A percentile compares a stretch with the other conserved stretches of the same genome.
phyloP scores from a whole-genome alignment of 2,113 vertebrate genomes.

The cat (Felis catus) region F.catus_Fca126_mat1.0 CM031418.1:60874001-60874500 shows the following conservation, averaged over 20 bases:
- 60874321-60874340: slow-evolving; percentile 19
- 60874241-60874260: background rate
- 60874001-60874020: too few relatives aligned
- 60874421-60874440: background rate
- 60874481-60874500: background rate
- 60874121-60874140: too few relatives aligned
- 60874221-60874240: background rate
- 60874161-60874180: too few relatives aligned
- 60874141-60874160: too few relatives aligned
- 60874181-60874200: too few relatives aligned
- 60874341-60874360: background rate
- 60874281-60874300: background rate
- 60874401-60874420: slow-evolving; percentile 4
- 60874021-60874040: too few relatives aligned
- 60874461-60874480: background rate
- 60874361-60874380: background rate
- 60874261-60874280: background rate
- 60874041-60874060: too few relatives aligned
- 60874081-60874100: too few relatives aligned
- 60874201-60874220: too few relatives aligned
- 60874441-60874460: background rate
- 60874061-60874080: too few relatives aligned
- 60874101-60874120: too few relatives aligned
- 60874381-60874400: background rate
- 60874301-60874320: background rate